Conservation (phyloP, 2,888 invertebrate species). For the Ypsolopha sequella region DNA sequence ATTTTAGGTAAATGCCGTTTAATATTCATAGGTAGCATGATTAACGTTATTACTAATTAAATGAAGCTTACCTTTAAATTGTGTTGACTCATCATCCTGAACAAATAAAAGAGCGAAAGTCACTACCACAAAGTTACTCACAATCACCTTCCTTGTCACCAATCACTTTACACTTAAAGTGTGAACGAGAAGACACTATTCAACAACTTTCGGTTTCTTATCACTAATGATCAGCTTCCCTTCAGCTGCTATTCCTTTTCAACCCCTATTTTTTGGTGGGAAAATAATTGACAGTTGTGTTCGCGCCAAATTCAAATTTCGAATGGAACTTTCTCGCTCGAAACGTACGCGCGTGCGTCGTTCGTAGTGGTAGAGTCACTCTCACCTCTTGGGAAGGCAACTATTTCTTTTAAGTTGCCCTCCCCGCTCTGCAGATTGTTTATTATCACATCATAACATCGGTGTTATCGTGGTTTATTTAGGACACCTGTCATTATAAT, state of each 20-base stretch:
- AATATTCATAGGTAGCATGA: neutral
- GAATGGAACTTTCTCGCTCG: slow-evolving; percentile 38
- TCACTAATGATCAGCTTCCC: slow-evolving; percentile 10
- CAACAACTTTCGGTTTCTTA: slow-evolving; percentile 12
- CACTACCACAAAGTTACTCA: slow-evolving; percentile 33
- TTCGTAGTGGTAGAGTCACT: slow-evolving; percentile 41
- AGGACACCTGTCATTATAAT: slow-evolving; percentile 22
- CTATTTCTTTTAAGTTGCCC: slow-evolving; percentile 51
- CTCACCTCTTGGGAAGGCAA: slow-evolving; percentile 41
- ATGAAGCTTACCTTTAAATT: slow-evolving; percentile 37
- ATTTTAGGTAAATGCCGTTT: neutral
- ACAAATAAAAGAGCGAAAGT: slow-evolving; percentile 36
- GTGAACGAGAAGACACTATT: slow-evolving; percentile 16
- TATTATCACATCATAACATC: slow-evolving; percentile 45
- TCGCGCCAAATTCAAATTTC: slow-evolving; percentile 31
- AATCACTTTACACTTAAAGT: slow-evolving; percentile 22
- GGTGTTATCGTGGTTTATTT: slow-evolving; percentile 41
- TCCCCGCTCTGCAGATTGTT: slow-evolving; percentile 49
- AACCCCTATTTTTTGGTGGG: too few relatives aligned
- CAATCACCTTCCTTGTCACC: slow-evolving; percentile 28
- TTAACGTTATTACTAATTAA: neutral
- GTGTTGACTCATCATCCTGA: slow-evolving; percentile 49
- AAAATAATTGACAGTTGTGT: slow-evolving; percentile 5
- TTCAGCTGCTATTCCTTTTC: neutral
- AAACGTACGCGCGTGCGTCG: slow-evolving; percentile 28